A percentile compares a stretch with the other conserved stretches of the same genome.
These are phyloP conservation scores for Anniella stebbinsi DNA, from an alignment of 2,797 vertebrate genomes.

Conservation along the genomic window DNA sequence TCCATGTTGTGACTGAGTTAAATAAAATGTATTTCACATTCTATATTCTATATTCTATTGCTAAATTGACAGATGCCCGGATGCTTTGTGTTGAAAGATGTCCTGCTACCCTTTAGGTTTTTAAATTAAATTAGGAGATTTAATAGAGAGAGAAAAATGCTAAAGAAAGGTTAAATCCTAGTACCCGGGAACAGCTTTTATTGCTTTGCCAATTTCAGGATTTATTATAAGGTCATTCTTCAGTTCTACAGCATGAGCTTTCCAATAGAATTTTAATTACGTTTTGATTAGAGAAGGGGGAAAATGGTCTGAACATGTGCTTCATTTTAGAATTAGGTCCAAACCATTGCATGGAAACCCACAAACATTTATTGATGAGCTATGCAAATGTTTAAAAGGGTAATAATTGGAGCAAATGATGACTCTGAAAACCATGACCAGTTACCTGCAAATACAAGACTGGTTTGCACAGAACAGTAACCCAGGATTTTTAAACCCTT, in stretches of 20 bases:
- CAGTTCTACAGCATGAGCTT: conserved; percentile 38
- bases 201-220: conserved; percentile 37
- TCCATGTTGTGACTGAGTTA: neutral
- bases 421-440: neutral
- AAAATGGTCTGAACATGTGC: conserved; percentile 41
- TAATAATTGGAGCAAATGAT: neutral
- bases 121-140: conserved; percentile 50
- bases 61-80: neutral
- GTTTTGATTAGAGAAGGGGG: conserved; percentile 28
- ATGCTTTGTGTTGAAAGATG: neutral
- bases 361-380: neutral
- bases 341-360: conserved; percentile 8
- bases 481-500: no score
- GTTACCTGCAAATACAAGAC: conserved; percentile 11
- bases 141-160: conserved; percentile 35
- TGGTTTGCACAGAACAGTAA: no score
- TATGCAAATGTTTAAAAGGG: conserved; percentile 16
- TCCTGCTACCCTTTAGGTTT: conserved; percentile 9
- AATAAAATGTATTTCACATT: neutral
- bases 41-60: conserved; percentile 23
- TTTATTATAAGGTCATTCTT: conserved; percentile 37
- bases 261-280: conserved; percentile 45
- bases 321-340: conserved; percentile 14
- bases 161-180: conserved; percentile 43
- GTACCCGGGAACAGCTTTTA: conserved; percentile 11